Base-by-base conservation (phyloP, 2,888 invertebrate species). In the Geotrupes spiniger region DNA sequence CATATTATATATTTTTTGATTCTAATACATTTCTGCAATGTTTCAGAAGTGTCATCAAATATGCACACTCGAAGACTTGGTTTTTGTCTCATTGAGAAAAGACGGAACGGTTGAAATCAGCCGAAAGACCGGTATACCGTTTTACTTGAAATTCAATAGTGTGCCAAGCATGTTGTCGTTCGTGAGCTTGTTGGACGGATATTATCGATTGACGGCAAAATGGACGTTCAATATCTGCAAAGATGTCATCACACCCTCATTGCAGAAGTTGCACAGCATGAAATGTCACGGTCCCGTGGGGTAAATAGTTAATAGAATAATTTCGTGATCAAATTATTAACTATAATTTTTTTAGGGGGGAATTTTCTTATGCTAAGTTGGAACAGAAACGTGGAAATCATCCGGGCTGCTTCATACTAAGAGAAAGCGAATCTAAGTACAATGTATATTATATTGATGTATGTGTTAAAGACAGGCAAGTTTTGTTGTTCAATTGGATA, bases 251-350 rank as follows among this genome's bases (percentile, higher is more conserved):
- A 89, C 92, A 0, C 93, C 92, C 2, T 88, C 89, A 2, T 73
- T 94, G 48, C 80, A 82, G 61, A 82, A 80, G 61, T 71, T 93
- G 12, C 81, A 85, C 56, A 74, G 78, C 52, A 76, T 87, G 61
- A 89, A 87, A 72, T 92, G 91, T 64, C 94, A 94, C 72, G 94
- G 94, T 12, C 93, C 94, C 42, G 85, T 94, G 42, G 91, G 92
- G 89, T 89, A 77, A 76, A 79, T 47, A 36, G 37, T 28, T 36
- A 12, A 10, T 27, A 26, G 5, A 21, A 11, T 31, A 46, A 26
- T 29, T 36, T n/a, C n/a, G n/a, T n/a, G n/a, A n/a, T n/a, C n/a
- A n/a, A 21, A 21, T 6, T 4, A 4, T 21, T 21, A 21, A 4
- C 3, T 4, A 21, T 21, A 6, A 21, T 21, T 41, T 29, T 76